Base-by-base conservation (phyloP, 2,888 invertebrate genomes). In the Cataglyphis livida region DNA sequence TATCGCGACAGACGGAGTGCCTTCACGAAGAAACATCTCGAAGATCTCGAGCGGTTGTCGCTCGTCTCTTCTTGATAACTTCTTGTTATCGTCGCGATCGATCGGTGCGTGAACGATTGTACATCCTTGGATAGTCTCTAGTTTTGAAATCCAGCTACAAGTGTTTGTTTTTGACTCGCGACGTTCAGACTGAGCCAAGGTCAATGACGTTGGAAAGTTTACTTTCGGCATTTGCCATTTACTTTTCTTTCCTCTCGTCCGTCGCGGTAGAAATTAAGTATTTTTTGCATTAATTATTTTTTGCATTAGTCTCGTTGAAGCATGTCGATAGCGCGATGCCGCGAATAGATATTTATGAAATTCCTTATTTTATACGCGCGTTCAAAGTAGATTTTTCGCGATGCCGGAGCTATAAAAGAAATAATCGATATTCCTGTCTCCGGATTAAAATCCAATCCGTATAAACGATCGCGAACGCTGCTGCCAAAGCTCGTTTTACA, bases 351-450 rank as follows among this genome's bases (percentile, higher is more conserved):
- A 79, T 79, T 79, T 79, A 79, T 70, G 70, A 79, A 79, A 79
- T 79, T 68, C 70, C 70, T 79, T 70, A 79, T 79, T 70, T 79
- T 61, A 48, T 70, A 70, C 32, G 59, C 21, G 59, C 48, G 32
- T 18, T 48, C 59, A 70, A 59, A 79, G 59, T 59, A 79, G 35
- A 79, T 79, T 79, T 79, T 79, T 79, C 70, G 70, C 78, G 78
- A 59, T 25, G 59, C 48, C 21, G 51, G 18, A n/a, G 32, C 44
- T 41, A 12, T 61, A 41, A 79, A 48, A 70, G 70, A 70, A 70
- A 79, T 79, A 79, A 70, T 79, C 78, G 78, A 79, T 79, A 79
- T 79, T 79, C 78, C 70, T 79, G 78, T 79, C 78, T 70, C 78
- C 78, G 70, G 78, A 79, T 79, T 79, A 79, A 76, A 75, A 79